A percentile compares a stretch with the other conserved stretches of the same genome.
Evolutionary conservation across 92 coral and sea anemone species (phyloP).

Genomic region (Porites evermanni): DNA sequence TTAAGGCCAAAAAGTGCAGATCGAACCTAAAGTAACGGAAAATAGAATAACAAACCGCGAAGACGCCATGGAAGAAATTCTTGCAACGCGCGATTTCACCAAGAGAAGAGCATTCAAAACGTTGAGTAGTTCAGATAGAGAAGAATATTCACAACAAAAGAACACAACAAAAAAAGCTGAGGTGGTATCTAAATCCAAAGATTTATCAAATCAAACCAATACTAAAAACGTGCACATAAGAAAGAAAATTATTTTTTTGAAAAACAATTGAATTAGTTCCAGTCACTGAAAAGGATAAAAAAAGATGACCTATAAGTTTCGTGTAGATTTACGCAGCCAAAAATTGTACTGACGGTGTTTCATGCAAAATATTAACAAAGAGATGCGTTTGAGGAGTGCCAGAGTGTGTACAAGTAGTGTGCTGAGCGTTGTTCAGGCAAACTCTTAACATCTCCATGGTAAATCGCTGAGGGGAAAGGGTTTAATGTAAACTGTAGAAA

Average conservation of each 20-base stretch:
- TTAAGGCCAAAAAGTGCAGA: background rate
- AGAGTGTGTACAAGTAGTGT: too few species aligned
- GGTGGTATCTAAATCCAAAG: background rate
- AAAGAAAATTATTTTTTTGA: too few species aligned
- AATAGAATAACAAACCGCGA: background rate
- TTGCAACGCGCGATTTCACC: background rate
- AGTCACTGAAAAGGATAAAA: too few species aligned
- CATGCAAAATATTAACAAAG: too few species aligned
- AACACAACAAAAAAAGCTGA: background rate
- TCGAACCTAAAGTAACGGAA: background rate
- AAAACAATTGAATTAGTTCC: too few species aligned
- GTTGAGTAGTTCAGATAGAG: background rate
- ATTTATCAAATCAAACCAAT: background rate
- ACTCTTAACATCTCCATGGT: background rate
- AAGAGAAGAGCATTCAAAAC: background rate
- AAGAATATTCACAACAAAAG: background rate
- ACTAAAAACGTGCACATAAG: background rate
- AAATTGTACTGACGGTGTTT: too few species aligned
- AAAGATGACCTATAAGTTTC: too few species aligned
- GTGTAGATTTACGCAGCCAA: too few species aligned
- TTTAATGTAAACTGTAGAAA: too few species aligned
- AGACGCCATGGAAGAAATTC: background rate
- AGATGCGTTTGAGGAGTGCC: too few species aligned
- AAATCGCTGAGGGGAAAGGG: too few species aligned
- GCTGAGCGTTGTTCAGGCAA: too few species aligned